These are phyloP conservation scores for Drosophila histrio DNA, from an alignment of 2,888 invertebrate species.

Conservation along the genomic window DNA sequence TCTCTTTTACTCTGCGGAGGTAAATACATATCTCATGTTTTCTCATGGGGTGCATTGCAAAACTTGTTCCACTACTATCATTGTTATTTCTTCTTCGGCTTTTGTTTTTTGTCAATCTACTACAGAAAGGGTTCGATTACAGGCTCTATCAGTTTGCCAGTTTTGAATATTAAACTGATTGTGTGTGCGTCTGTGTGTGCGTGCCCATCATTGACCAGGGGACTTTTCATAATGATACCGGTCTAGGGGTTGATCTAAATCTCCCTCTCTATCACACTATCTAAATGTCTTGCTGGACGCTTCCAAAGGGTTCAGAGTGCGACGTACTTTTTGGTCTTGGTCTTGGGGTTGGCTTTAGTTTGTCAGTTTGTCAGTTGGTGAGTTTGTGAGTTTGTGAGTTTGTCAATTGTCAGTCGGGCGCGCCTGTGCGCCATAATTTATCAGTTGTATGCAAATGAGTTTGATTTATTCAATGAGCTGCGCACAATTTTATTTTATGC, in stretches of 20 bases:
- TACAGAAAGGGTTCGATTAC: constrained; percentile 35
- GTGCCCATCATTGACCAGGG: constrained; percentile 41
- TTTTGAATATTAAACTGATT: neutral
- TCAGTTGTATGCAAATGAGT: constrained; percentile 79
- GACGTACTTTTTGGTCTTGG: neutral
- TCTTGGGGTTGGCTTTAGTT: constrained; percentile 52
- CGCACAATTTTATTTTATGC: constrained; percentile 69
- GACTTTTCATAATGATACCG: constrained; percentile 11
- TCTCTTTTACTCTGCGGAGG: neutral
- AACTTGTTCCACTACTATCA: constrained; percentile 47
- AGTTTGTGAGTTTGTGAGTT: constrained; percentile 33
- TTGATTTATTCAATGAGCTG: constrained; percentile 80
- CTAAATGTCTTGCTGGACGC: constrained; percentile 16
- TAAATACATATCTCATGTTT: neutral
- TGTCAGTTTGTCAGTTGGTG: constrained; percentile 4
- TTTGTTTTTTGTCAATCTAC: neutral
- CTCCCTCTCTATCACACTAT: neutral
- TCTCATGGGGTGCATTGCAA: neutral
- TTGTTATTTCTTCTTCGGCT: neutral
- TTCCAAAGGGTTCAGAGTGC: constrained; percentile 48
- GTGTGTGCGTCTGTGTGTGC: neutral
- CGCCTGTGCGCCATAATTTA: constrained; percentile 66
- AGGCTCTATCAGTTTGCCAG: constrained; percentile 32
- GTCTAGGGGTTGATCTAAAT: constrained; percentile 24
- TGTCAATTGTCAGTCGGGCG: constrained; percentile 64